Evolutionary conservation across 2,113 vertebrate genomes (phyloP), one percentile per base, ranked within the genome.

Genomic region (Passer domesticus): DNA sequence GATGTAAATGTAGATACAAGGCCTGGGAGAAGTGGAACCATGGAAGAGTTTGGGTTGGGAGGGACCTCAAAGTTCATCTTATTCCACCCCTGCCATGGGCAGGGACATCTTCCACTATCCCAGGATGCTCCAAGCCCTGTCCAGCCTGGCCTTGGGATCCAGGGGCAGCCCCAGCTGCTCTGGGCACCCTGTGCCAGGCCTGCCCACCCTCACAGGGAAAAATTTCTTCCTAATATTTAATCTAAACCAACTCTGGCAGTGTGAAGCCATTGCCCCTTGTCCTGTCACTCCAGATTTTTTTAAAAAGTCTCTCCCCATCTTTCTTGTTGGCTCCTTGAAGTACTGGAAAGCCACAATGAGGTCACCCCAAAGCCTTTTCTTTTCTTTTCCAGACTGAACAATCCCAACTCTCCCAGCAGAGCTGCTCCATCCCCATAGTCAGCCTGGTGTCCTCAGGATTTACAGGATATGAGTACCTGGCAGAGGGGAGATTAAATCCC

Each of bases 121-220:
- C 78, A 76, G 62, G 11, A 0, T 4, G 24, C 24, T 76, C 47
- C 46, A 1, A 53, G 4, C 60, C 27, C 46, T 0, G 0, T 52
- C 46, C 77, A 89, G 0, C 27, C 44, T 30, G 28, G 9, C 28
- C 11, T 68, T 14, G 35, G 35, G 35, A 37, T 37, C 35, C 35
- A 37, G 35, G 35, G 35, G 35, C 35, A 37, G 35, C 35, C 35
- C 35, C 35, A 37, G 35, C 35, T 37, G 35, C 35, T 37, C 35
- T 37, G 35, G 35, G 35, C 35, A 37, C 35, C 35, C 35, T 37
- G 35, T 37, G 35, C 35, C 85, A 62, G 39, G 47, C 31, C 35
- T 58, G 0, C 1, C 15, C 77, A 47, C n/a, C 23, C 16, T 30
- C 39, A 1, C 39, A 15, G 16, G 13, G 39, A 30, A 15, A 0